Percentiles rank a stretch among this genome's conserved stretches.
Conservation (phyloP, 2,113 vertebrate species). For the Papio anubis region DNA sequence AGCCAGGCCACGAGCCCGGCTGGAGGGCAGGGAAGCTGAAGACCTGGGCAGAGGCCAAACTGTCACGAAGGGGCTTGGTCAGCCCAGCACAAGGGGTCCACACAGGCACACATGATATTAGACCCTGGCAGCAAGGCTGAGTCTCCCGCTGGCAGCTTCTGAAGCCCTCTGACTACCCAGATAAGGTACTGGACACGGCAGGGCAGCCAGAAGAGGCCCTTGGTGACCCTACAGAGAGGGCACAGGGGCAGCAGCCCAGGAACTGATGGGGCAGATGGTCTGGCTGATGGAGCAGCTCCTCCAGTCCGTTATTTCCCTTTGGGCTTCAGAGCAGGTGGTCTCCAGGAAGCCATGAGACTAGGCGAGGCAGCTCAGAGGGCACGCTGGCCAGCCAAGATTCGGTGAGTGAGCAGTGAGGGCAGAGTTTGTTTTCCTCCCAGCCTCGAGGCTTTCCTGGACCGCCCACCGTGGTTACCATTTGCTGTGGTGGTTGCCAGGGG, state of each 20-base stretch:
- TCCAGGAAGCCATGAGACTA: slow-evolving; percentile 36
- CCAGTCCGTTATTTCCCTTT: not conserved
- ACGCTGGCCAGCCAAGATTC: not conserved
- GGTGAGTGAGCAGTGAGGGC: not conserved
- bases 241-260: rapidly evolving
- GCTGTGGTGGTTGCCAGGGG: slow-evolving; percentile 72
- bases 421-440: not conserved
- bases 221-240: not conserved
- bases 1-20: not conserved
- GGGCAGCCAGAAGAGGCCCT: not conserved
- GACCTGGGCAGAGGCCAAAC: not conserved
- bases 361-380: slow-evolving; percentile 16
- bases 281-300: not conserved
- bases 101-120: not conserved
- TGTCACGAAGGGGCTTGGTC: not conserved
- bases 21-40: not conserved
- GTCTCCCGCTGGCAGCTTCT: not conserved
- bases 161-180: not conserved
- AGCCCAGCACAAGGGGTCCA: not conserved
- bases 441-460: not conserved
- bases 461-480: slow-evolving; percentile 37
- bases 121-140: not conserved
- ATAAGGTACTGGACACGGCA: not conserved
- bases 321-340: not conserved
- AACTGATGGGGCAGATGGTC: not conserved